Base-by-base conservation (phyloP, 2,888 invertebrate species). In the Adineta ricciae region DNA sequence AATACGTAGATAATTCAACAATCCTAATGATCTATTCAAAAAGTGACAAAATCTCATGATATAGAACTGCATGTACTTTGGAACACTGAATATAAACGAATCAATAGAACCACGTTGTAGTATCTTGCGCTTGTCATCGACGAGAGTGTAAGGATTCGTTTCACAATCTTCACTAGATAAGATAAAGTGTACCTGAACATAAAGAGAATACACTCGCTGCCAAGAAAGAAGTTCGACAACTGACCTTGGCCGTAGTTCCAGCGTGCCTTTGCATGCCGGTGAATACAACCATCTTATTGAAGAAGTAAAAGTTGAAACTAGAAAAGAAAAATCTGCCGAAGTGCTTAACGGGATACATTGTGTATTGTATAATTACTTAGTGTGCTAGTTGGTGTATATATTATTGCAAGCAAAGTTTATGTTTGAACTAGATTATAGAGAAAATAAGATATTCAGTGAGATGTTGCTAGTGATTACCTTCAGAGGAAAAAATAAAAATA, bases 31-130 rank as follows among this genome's bases (percentile, higher is more conserved):
- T 90, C 78, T 78, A 14, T 24, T 24, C 46, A 46, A 46, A n/a
- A 64, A 24, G 11, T 8, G 11, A 46, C 46, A 11, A 46, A 46
- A 46, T 46, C 11, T 46, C 46, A 46, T 46, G 8, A 11, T 8
- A 3, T 11, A 64, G n/a, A 78, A 41, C 41, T 27, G 32, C 38
- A 11, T 46, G 11, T 78, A 78, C 78, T 78, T 78, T 54, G 90
- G 88, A 0, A 89, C 89, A 36, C 91, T 88, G 89, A 91, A 88
- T 0, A 91, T 88, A 87, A 92, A 91, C 11, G 89, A 88, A 87
- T 91, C 91, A 19, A 88, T 88, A 52, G 87, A 88, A 38, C 91
- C 91, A 32, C 90, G 88, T 49, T 88, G 87, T 83, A 91, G 89
- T 14, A 91, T 88, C 86, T 89, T 89, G 38, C 91, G 87, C 84